Percentiles rank a stretch among this genome's conserved stretches.
Evolutionary conservation across 2,888 invertebrate genomes (phyloP).

Genomic region (Melanophora roralis): DNA sequence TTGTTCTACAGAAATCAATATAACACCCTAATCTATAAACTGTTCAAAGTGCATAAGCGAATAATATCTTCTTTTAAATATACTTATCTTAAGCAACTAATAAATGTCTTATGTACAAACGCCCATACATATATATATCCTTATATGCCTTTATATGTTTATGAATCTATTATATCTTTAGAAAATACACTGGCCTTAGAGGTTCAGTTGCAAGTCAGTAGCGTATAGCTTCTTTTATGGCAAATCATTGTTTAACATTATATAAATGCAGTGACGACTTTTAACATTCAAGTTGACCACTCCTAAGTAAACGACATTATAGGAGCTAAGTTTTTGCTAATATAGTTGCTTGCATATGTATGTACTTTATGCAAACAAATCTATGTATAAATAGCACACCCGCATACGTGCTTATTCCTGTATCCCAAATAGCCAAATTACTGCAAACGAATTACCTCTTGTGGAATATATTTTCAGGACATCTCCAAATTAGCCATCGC

Average conservation of each 20-base stretch:
- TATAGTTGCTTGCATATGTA: background rate
- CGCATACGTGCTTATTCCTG: too few relatives aligned
- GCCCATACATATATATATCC: too few relatives aligned
- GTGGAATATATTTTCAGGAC: too few relatives aligned
- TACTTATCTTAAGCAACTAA: too few relatives aligned
- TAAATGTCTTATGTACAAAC: background rate
- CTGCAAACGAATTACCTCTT: too few relatives aligned
- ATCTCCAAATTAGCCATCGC: too few relatives aligned
- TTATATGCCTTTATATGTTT: too few relatives aligned
- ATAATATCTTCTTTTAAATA: background rate
- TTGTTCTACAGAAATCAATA: too few relatives aligned
- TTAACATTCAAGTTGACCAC: conserved; percentile 61
- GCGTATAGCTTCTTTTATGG: conserved; percentile 49
- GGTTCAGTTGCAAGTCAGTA: conserved; percentile 33
- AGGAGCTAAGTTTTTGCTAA: background rate
- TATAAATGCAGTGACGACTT: conserved; percentile 58
- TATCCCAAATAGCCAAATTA: too few relatives aligned
- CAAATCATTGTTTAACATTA: conserved; percentile 51
- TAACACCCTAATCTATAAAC: too few relatives aligned
- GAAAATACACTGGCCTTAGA: conserved; percentile 34
- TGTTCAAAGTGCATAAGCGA: too few relatives aligned
- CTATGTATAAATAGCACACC: background rate
- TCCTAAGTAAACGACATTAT: conserved; percentile 54
- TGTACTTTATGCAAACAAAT: background rate
- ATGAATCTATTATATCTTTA: too few relatives aligned